Evolutionary conservation across 1,140 invertebrate genomes (phyloP), one percentile per base, ranked within the genome.

Genomic region (Drosophila sp.): DNA sequence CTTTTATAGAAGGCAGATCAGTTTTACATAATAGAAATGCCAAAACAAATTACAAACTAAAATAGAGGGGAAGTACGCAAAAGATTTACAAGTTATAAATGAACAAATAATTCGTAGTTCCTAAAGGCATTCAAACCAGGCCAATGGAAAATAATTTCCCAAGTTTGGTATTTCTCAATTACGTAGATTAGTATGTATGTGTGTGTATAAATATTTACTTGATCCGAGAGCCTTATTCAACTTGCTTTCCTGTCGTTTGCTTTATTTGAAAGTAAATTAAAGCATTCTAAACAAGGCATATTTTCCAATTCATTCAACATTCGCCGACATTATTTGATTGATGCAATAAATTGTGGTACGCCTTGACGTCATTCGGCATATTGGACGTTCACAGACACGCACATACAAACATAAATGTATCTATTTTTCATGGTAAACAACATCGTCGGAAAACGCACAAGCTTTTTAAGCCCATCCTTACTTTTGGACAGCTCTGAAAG

Each of bases 361-460:
- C 35, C 70, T 74, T 75, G 72, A 75, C 72, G 72, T 75, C 72
- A 67, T 72, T 71, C 47, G 67, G 50, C 70, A 47, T 11, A 35
- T 35, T 40, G 32, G 58, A 32, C 23, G 44, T n/a, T 30, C 56
- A 66, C 60, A 58, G 30, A 58, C 33, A 58, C 32, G 30, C 17
- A 35, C 6, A 17, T 57, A 10, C 7, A 25, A 60, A 17, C 23
- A 30, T 29, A 41, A 60, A 64, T 66, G 25, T 60, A 38, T 55
- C 72, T 60, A 54, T 72, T 35, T 72, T 25, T 44, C 60, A 72
- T 67, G 72, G 50, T 66, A 74, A 75, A 67, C 70, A 75, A 44
- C 23, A 35, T 35, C 1, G 33, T 23, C 32, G 17, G 17, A 7
- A 23, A 35, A 58, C 32, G 56, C 56, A 35, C 23, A 23, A 1